These are phyloP conservation scores for Suillia variegata DNA, from an alignment of 2,888 invertebrate genomes.

Conservation along the genomic window DNA sequence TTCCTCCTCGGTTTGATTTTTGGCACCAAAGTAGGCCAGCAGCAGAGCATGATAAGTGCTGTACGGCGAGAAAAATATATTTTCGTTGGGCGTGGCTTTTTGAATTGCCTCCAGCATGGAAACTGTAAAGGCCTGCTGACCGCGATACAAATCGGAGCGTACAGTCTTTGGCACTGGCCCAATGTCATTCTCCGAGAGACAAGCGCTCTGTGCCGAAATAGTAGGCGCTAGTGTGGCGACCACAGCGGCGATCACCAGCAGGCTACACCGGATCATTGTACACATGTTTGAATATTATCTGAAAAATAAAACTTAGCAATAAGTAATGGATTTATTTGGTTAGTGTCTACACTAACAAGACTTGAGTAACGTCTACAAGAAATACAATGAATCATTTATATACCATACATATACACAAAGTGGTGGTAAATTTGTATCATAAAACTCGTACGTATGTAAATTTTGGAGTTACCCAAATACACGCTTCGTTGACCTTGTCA, in stretches of 20 bases:
- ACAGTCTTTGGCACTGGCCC: no score
- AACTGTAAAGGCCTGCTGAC: conserved; percentile 73
- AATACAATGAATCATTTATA: no score
- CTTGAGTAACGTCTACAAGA: no score
- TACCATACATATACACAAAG: no score
- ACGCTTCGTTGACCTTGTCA: no score
- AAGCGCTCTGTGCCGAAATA: not conserved
- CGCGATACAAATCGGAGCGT: conserved; percentile 62
- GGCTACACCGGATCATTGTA: not conserved
- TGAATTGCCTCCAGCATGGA: conserved; percentile 73
- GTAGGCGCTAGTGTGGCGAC: not conserved
- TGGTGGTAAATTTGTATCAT: no score
- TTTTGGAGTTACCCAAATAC: no score
- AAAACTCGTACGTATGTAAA: no score
- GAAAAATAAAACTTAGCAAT: no score
- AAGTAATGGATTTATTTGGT: not conserved
- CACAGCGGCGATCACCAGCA: not conserved
- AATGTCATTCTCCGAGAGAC: not conserved
- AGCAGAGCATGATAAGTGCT: conserved; percentile 81
- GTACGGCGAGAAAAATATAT: conserved; percentile 87
- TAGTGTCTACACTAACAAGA: not conserved
- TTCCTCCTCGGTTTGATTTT: conserved; percentile 70
- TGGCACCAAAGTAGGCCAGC: conserved; percentile 79
- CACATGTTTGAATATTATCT: not conserved
- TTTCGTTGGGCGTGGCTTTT: conserved; percentile 70